A percentile compares a stretch with the other conserved stretches of the same genome.
phyloP scores from a whole-genome alignment of 2,888 invertebrate genomes.

The Adelognathus sp. region DNA sequence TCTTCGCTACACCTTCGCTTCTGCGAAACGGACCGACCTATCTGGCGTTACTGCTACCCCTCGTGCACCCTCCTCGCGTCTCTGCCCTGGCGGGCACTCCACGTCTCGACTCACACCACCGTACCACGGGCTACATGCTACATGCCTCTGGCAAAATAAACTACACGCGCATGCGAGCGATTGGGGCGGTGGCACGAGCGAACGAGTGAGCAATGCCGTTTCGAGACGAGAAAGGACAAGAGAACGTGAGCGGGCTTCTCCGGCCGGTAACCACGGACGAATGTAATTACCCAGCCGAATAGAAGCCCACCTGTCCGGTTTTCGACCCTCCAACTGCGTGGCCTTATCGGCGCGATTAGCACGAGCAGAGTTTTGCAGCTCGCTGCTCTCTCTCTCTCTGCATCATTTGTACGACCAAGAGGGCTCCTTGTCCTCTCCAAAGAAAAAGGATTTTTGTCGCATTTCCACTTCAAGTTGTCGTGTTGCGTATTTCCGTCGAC shows the following conservation, averaged over 20 bases:
- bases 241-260: slow-evolving; percentile 17
- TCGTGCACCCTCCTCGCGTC: not conserved
- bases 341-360: slow-evolving; percentile 8
- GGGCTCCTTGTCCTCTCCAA: not conserved
- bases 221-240: slow-evolving; percentile 36
- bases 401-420: not conserved
- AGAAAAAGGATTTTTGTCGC: slow-evolving; percentile 1
- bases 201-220: slow-evolving; percentile 34
- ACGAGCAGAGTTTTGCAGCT: slow-evolving; percentile 13
- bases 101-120: slow-evolving; percentile 20
- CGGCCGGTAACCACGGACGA: slow-evolving; percentile 43
- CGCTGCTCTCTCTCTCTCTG: slow-evolving; percentile 4
- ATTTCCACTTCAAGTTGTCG: not conserved
- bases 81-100: slow-evolving; percentile 15
- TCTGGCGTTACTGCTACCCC: slow-evolving; percentile 68
- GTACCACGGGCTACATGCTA: slow-evolving; percentile 8
- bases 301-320: slow-evolving; percentile 45
- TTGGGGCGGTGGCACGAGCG: too few species aligned
- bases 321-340: slow-evolving; percentile 24
- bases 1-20: slow-evolving; percentile 76
- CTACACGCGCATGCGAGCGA: slow-evolving; percentile 46
- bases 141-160: slow-evolving; percentile 66
- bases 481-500: not conserved
- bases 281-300: slow-evolving; percentile 66
- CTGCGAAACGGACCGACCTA: slow-evolving; percentile 71